Evolutionary conservation across 2,888 invertebrate species (phyloP), one percentile per base, ranked within the genome.

Genomic region (Agrotis puta): DNA sequence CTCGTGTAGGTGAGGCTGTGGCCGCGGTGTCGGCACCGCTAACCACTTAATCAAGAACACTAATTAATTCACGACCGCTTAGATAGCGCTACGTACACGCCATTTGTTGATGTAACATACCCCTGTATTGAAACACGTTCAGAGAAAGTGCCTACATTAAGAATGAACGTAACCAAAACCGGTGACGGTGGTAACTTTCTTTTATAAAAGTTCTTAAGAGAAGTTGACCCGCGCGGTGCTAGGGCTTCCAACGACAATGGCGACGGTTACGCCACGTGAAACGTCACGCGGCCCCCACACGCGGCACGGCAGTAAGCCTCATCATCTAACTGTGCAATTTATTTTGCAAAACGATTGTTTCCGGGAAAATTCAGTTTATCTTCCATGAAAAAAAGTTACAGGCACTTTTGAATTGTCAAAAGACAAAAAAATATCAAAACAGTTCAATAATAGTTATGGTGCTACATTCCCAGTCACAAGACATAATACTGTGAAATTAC

Each of bases 31-130:
- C 18, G 48, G 9, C 16, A 43, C 43, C 58, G 20, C n/a, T 39
- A 6, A 13, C 63, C 33, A 68, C 45, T 47, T 63, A 20, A 68
- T 65, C 50, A 66, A 5, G 24, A 14, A 14, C 14, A 48, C 39
- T 59, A 51, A 66, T 61, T 66, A 50, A 51, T 39, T 50, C 58
- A 39, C 65, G 48, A 48, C 33, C 33, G 33, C 33, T 33, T 33
- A 33, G 33, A 33, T 33, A 33, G 33, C 33, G 7, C 33, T 7
- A 33, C 33, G 33, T 7, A 33, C 33, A 33, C 5, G 6, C 33
- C 7, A 33, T 33, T n/a, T 33, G 33, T 33, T 5, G 5, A 33
- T 33, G 33, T 33, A 33, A 43, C 20, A 58, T 53, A 24, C 16
- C 39, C 20, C 16, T 43, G 43, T 43, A 43, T 16, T 22, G 16